Conservation (phyloP, 2,888 invertebrate species). For the Lordiphosa andalusiaca region DNA sequence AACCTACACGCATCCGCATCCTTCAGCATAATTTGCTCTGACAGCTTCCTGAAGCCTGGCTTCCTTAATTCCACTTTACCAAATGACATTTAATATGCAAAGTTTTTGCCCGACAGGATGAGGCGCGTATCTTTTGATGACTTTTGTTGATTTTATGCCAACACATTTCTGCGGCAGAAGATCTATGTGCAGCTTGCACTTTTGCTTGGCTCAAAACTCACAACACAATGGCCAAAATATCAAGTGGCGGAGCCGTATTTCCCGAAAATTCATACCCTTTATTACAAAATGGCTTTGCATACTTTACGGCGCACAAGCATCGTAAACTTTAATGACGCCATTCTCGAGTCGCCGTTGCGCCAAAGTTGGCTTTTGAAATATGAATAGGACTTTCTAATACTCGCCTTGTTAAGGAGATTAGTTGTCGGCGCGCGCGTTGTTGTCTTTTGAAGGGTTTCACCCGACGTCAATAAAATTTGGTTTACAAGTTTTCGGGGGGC, state of each 20-base stretch:
- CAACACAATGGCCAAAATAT: constrained; percentile 45
- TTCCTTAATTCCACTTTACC: constrained; percentile 74
- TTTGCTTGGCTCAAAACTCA: constrained; percentile 12
- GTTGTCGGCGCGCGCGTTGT: constrained; percentile 36
- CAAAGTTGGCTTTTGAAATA: constrained; percentile 72
- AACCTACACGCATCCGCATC: constrained; percentile 46
- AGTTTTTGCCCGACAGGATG: constrained; percentile 53
- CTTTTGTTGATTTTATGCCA: constrained; percentile 72
- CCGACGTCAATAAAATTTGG: constrained; percentile 68
- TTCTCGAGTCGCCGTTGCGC: constrained; percentile 61
- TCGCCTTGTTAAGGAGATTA: constrained; percentile 71
- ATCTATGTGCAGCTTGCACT: constrained; percentile 47
- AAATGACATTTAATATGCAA: constrained; percentile 78
- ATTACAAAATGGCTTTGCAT: constrained; percentile 69
- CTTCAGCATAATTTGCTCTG: constrained; percentile 72
- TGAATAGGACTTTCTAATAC: constrained; percentile 67
- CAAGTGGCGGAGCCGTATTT: constrained; percentile 41
- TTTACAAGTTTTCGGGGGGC: constrained; percentile 53
- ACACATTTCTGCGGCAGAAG: constrained; percentile 39
- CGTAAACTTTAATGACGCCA: constrained; percentile 76
- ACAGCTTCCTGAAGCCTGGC: constrained; percentile 52
- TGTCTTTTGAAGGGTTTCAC: constrained; percentile 27
- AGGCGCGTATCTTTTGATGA: constrained; percentile 73
- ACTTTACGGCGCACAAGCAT: constrained; percentile 61
- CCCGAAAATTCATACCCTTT: constrained; percentile 65